A percentile compares a stretch with the other conserved stretches of the same genome.
These are phyloP conservation scores for Wiebesia pumilae DNA, from an alignment of 1,140 invertebrate genomes.

Conservation along the genomic window DNA sequence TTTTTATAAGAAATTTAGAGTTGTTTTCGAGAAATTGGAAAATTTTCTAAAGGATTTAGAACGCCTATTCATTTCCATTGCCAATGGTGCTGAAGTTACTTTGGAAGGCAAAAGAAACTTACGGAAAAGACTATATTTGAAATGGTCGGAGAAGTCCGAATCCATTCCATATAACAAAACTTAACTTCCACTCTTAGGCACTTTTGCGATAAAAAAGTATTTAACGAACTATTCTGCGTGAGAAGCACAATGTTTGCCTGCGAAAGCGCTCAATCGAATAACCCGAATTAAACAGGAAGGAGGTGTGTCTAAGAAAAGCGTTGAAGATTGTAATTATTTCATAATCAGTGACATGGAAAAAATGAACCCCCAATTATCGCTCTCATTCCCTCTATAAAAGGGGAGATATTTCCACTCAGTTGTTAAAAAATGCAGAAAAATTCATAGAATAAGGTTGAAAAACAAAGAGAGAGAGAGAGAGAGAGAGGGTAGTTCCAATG, in stretches of 20 bases:
- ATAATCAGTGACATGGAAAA: slow-evolving; percentile 43
- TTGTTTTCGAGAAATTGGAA: background rate
- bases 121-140: background rate
- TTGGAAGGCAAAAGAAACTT: background rate
- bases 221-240: background rate
- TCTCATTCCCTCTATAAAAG: slow-evolving; percentile 18
- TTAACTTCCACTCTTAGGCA: background rate
- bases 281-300: slow-evolving; percentile 24
- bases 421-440: background rate
- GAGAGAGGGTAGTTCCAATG: background rate
- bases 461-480: background rate
- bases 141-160: background rate
- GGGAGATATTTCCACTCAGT: background rate
- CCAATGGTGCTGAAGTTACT: background rate
- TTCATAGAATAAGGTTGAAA: slow-evolving; percentile 1
- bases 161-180: background rate
- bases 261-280: slow-evolving; percentile 40
- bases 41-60: background rate
- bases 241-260: background rate
- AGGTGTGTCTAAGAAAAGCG: background rate
- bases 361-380: slow-evolving; percentile 41
- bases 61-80: background rate
- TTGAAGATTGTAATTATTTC: slow-evolving; percentile 49
- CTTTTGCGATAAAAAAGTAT: background rate
- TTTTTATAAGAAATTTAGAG: background rate